Percentiles rank a stretch among this genome's conserved stretches.
These are phyloP conservation scores for Tapera naevia DNA, from an alignment of 2,797 vertebrate genomes.

Conservation along the genomic window DNA sequence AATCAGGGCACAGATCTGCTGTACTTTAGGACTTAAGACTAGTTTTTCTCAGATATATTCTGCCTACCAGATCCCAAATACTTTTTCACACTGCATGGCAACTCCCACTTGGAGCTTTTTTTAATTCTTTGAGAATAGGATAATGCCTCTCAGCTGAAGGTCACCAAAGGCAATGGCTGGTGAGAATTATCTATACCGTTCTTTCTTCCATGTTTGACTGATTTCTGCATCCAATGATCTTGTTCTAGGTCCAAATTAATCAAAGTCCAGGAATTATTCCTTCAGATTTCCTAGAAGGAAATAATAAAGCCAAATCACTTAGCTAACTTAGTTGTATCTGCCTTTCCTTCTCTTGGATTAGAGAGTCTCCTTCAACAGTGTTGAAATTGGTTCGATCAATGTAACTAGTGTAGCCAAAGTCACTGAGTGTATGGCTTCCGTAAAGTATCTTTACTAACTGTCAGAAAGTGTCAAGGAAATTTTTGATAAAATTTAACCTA, in stretches of 20 bases:
- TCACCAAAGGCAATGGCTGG: neutral
- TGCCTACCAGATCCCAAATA: neutral
- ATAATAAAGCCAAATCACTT: neutral
- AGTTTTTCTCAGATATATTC: neutral
- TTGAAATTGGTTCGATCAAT: neutral
- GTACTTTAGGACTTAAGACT: neutral
- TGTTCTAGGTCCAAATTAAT: neutral
- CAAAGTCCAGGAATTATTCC: neutral
- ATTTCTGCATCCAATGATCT: neutral
- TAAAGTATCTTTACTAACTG: neutral
- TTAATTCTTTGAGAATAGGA: neutral
- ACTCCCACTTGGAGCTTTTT: neutral
- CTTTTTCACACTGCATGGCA: neutral
- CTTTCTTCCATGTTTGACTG: neutral
- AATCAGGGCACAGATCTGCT: conserved; percentile 33
- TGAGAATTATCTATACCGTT: neutral
- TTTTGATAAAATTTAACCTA: neutral
- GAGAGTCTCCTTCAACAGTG: neutral
- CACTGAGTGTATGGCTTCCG: neutral
- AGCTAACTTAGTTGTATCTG: neutral
- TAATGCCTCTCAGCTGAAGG: neutral
- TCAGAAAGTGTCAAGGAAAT: neutral
- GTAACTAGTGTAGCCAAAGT: neutral
- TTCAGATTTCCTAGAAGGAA: neutral
- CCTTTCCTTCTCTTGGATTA: neutral